Base-by-base conservation (phyloP, 2,888 invertebrate genomes). In the Actias luna region DNA sequence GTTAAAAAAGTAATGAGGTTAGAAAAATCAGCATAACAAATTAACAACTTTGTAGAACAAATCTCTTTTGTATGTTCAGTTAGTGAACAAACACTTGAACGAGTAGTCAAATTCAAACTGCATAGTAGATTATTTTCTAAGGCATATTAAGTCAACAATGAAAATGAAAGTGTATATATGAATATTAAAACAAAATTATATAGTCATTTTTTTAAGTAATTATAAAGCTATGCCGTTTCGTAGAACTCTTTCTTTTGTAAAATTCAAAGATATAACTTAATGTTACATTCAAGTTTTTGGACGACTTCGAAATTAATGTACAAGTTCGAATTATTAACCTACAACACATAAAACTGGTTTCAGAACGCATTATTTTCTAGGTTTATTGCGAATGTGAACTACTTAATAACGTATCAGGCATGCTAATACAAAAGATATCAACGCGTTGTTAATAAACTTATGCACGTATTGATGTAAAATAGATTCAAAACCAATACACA, bases 351-450 rank as follows among this genome's bases (percentile, higher is more conserved):
- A n/a, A 55, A 29, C 29, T 29, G n/a, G 55, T 55, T 55, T 55
- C 7, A 29, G 7, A 62, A 62, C 22, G 16, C 8, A 42, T 46
- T 29, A 39, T 61, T 61, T 57, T 58, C 61, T 61, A 61, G 58
- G 57, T 61, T 61, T 57, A 61, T 61, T 58, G 57, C 31, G 25
- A 29, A 29, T 61, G 39, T 61, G 31, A 62, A 31, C 61, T 58
- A 42, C 57, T 62, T 58, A 36, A 46, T 16, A 27, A 18, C 22
- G 33, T 18, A 39, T 61, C 10, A 33, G 42, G 39, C 10, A 36
- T 58, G 31, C 18, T 14, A 25, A 57, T 62, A 61, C 25, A 65
- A 65, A 68, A 65, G 66, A 67, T 63, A 61, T 67, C 66, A 67
- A 68, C 66, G 66, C 63, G 42, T 22, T 25, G 31, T 25, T 18